Base-by-base conservation (phyloP, 2,888 invertebrate genomes). In the Epirrita christyi region DNA sequence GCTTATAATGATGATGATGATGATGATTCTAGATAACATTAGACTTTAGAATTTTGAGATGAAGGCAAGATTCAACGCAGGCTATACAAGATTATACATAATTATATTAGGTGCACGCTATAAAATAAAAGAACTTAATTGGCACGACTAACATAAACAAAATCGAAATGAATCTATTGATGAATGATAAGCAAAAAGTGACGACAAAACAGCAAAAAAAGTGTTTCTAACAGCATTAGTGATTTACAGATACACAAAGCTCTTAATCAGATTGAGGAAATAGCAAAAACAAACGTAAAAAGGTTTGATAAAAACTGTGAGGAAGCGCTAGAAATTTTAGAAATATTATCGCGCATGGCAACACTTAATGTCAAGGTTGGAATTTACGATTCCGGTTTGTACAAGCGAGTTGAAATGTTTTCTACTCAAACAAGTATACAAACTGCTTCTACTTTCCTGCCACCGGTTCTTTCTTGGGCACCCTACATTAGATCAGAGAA, bases 251-350 rank as follows among this genome's bases (percentile, higher is more conserved):
- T 44, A 61, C 54, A 59, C 59, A 63, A 63, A 57, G 61, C 61
- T 57, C 53, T 63, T 63, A 63, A 62, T 66, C 55, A 50, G 55
- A 59, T 60, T 49, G 52, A 58, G 57, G 54, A 57, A 60, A 48
- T 38, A 10, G 15, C 49, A 51, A 60, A 64, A 64, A 64, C 57
- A 42, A 29, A 34, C 36, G 37, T 49, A 61, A 56, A 51, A 36
- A 41, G n/a, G 8, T 34, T 45, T n/a, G 7, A 44, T 38, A 58
- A 54, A 58, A 59, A 50, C 52, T 29, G 47, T 34, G 38, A 48
- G 34, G 59, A 51, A 47, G 41, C 59, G 61, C 55, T 45, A 45
- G 51, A 60, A 55, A 55, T 54, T 60, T 53, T 55, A 47, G 55
- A 61, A 56, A 43, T 40, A 52, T 46, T 62, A 56, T 47, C 10